Base-by-base conservation (phyloP, 2,888 invertebrate genomes). In the Hirtodrosophila alboralis region DNA sequence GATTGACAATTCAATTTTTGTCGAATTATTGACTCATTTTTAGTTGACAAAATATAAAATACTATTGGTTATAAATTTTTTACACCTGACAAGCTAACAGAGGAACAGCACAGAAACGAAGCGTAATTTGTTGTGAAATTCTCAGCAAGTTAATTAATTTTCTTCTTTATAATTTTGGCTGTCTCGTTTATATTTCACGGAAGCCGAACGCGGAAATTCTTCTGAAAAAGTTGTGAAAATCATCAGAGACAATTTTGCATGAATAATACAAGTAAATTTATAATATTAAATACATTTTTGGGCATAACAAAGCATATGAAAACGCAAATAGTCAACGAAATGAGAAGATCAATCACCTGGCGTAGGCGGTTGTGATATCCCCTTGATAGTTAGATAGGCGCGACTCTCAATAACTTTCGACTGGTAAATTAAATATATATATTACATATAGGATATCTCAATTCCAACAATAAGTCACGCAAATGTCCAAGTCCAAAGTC, bases 391-490 rank as follows among this genome's bases (percentile, higher is more conserved):
- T 80, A 67, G 73, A 74, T 56, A 53, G 84, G 81, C 70, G 78
- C 53, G 70, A 49, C 58, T 34, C 34, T 28, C 49, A 26, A 40
- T 28, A 67, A 52, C 61, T 51, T 38, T 9, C 16, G 30, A 58
- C 51, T 51, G 44, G 47, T 30, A 36, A 60, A 51, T 60, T 33
- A 67, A 60, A 66, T 56, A 51, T 59, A 66, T 56, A 51, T 59
- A 49, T 54, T 54, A 23, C 27, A 40, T 59, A 62, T 60, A 44
- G 54, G 61, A 60, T 77, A 54, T 59, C 62, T 52, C 58, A 58
- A 57, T 66, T 64, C 40, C 41, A 58, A 33, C 59, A 38, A 51
- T 51, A 66, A 81, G 83, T 84, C 78, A 78, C 78, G 78, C 85
- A 67, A 81, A 30, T 68, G 51, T 54, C 58, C 70, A 58, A 47